phyloP scores from a whole-genome alignment of 2,888 invertebrate genomes.

The Psococerastis gibbosa region DNA sequence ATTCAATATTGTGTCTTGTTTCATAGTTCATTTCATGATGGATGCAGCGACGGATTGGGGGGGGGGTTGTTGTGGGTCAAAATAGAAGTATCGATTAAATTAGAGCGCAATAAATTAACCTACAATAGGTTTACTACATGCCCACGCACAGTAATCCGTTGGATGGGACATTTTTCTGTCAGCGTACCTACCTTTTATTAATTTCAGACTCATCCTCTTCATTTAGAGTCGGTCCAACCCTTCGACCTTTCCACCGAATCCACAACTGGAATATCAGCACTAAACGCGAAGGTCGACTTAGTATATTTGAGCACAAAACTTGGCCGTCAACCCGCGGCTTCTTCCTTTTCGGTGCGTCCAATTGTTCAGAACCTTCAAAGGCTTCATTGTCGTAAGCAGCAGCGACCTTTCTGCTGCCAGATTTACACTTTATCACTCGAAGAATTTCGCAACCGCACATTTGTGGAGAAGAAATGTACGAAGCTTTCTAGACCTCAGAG shows the following conservation, averaged over 20 bases:
- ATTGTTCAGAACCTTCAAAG: background rate
- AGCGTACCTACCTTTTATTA: constrained; percentile 1
- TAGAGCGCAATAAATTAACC: no score
- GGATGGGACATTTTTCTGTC: no score
- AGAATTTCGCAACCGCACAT: constrained; percentile 3
- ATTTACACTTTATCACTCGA: background rate
- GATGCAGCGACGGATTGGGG: no score
- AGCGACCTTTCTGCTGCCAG: background rate
- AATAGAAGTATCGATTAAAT: no score
- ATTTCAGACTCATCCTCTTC: background rate
- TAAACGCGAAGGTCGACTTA: background rate
- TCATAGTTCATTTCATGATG: no score
- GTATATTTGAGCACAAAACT: no score
- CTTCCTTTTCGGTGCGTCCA: background rate
- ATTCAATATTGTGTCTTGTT: no score
- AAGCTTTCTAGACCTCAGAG: no score
- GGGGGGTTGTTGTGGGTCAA: no score
- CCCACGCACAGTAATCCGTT: no score
- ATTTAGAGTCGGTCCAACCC: background rate
- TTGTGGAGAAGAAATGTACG: no score
- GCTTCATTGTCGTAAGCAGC: background rate
- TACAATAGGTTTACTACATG: no score
- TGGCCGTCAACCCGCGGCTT: background rate
- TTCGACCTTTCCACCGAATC: constrained; percentile 3
- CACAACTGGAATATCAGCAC: background rate